Evolutionary conservation across 2,888 invertebrate genomes (phyloP).

Genomic region (Lycia hirtaria): DNA sequence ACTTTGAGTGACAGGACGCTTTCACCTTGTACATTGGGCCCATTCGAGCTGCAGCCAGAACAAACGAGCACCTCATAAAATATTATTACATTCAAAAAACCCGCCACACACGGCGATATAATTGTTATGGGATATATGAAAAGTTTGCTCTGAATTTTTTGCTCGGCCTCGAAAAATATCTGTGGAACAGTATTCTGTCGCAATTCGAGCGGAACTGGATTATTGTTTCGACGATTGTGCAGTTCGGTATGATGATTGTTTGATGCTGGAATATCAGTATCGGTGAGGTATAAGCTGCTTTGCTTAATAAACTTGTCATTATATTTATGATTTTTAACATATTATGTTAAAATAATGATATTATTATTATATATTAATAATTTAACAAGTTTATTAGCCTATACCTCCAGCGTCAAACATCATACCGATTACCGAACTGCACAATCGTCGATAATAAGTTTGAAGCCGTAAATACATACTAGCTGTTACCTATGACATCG

Average conservation of each 20-base stretch:
- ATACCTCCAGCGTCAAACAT: no score
- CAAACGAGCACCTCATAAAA: constrained; percentile 66
- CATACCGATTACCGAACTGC: no score
- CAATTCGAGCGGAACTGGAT: constrained; percentile 36
- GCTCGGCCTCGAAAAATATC: constrained; percentile 29
- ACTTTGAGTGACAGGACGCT: no score
- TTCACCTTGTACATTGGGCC: constrained; percentile 38
- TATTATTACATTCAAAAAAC: constrained; percentile 70
- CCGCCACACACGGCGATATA: constrained; percentile 55
- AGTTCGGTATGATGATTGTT: constrained; percentile 18
- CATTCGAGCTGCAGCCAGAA: constrained; percentile 35
- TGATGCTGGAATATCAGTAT: background rate
- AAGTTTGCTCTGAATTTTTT: constrained; percentile 55
- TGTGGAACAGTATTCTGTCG: constrained; percentile 39
- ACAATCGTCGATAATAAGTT: no score
- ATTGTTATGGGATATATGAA: constrained; percentile 67
- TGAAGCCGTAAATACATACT: no score
- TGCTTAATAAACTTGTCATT: no score
- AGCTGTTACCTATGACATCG: no score
- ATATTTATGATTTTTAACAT: no score
- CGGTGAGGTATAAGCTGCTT: background rate
- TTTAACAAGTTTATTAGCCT: no score
- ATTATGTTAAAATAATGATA: no score
- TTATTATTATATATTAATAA: no score
- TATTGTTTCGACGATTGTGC: constrained; percentile 16